Conservation (phyloP, 2,888 invertebrate genomes). For the Iphiclides podalirius region DNA sequence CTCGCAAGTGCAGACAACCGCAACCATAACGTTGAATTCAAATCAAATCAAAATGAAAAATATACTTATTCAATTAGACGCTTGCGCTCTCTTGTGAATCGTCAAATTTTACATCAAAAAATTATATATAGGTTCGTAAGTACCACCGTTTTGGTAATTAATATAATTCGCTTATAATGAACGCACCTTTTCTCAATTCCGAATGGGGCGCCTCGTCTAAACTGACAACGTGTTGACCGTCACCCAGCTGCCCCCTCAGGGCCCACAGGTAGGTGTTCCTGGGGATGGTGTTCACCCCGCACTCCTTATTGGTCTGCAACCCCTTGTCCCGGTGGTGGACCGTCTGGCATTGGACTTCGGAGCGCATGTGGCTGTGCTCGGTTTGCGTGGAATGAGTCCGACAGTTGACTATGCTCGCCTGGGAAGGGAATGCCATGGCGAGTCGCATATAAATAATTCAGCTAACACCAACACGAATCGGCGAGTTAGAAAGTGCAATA, state of each 20-base stretch:
- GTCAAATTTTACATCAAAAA: too few species aligned
- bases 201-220: conserved; percentile 32
- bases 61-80: too few species aligned
- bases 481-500: too few species aligned
- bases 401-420: conserved; percentile 82
- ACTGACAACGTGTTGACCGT: conserved; percentile 75
- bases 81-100: too few species aligned
- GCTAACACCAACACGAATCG: too few species aligned
- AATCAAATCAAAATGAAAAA: too few species aligned
- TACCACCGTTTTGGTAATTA: too few species aligned
- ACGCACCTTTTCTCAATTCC: conserved; percentile 41
- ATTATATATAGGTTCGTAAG: too few species aligned
- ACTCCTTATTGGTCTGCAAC: conserved; percentile 55
- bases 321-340: conserved; percentile 58
- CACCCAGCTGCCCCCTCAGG: conserved; percentile 74
- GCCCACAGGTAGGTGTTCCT: conserved; percentile 75
- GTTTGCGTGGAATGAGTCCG: conserved; percentile 86
- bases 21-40: too few species aligned
- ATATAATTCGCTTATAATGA: too few species aligned
- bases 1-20: too few species aligned
- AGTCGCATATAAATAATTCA: too few species aligned
- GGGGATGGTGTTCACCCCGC: conserved; percentile 45
- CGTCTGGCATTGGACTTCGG: conserved; percentile 83
- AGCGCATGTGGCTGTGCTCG: conserved; percentile 81
- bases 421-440: conserved; percentile 27